These are phyloP conservation scores for Neodon shergylaensis DNA, from an alignment of 2,113 vertebrate species.

Conservation along the genomic window DNA sequence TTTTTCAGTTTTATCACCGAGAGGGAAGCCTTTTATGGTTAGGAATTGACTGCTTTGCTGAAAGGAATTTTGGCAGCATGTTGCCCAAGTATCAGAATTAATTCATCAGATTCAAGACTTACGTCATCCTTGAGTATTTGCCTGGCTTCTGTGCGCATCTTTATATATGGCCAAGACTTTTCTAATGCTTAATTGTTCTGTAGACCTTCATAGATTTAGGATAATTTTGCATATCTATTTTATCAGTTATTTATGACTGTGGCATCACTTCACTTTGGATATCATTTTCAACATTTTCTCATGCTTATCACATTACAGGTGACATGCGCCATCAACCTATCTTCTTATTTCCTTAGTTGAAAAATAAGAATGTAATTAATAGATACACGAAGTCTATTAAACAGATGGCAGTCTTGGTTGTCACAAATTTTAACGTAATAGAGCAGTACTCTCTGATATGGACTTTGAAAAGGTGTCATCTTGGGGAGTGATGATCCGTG, in stretches of 20 bases:
- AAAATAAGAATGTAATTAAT: not conserved
- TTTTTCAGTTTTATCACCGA: not conserved
- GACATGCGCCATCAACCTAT: not conserved
- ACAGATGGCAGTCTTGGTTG: not conserved
- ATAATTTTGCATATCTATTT: not conserved
- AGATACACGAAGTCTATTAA: not conserved
- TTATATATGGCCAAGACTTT: not conserved
- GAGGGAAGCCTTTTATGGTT: not conserved
- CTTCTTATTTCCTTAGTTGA: slow-evolving; percentile 38
- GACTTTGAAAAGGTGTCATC: slow-evolving; percentile 14
- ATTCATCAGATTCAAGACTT: slow-evolving; percentile 17
- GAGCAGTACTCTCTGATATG: not conserved
- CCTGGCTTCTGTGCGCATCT: not conserved
- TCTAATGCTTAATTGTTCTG: not conserved
- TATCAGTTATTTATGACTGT: not conserved
- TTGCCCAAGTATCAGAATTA: not conserved
- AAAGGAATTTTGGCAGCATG: slow-evolving; percentile 28
- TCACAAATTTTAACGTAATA: not conserved
- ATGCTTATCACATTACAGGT: slow-evolving; percentile 6
- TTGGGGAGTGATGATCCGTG: not conserved
- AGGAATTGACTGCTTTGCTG: not conserved
- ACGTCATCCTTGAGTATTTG: not conserved
- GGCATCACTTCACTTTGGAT: not conserved
- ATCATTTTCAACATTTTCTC: slow-evolving; percentile 17
- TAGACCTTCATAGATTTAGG: not conserved